These are phyloP conservation scores for Oceanites oceanicus DNA, from an alignment of 2,113 vertebrate species.

Conservation along the genomic window DNA sequence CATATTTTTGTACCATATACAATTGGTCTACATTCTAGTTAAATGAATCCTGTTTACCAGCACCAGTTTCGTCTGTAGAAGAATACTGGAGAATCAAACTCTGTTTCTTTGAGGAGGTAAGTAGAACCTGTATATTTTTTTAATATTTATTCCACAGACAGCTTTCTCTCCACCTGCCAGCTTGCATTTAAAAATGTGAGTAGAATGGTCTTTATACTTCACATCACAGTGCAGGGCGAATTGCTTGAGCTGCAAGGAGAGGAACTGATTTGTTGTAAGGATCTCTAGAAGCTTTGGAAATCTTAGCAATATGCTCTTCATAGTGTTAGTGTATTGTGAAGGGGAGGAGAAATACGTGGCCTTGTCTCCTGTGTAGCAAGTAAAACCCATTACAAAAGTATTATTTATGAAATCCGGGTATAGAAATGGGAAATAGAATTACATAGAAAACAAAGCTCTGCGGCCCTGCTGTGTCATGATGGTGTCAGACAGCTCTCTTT, in stretches of 20 bases:
- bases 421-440: not conserved
- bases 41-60: not conserved
- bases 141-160: not conserved
- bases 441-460: not conserved
- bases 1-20: fast-evolving
- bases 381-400: not conserved
- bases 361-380: not conserved
- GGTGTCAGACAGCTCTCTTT: not conserved
- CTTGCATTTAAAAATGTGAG: not conserved
- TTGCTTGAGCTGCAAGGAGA: not conserved
- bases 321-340: not conserved
- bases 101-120: not conserved
- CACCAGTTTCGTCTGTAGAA: not conserved
- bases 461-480: not conserved
- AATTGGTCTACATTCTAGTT: not conserved
- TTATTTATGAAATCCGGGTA: not conserved
- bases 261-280: not conserved
- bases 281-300: not conserved
- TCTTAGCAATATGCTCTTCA: not conserved
- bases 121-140: not conserved
- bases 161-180: not conserved
- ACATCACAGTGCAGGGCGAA: not conserved
- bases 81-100: not conserved
- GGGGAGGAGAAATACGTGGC: not conserved
- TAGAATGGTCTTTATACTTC: not conserved